Conservation (phyloP, 2,113 vertebrate species). For the Pachypanchax playfairii region DNA sequence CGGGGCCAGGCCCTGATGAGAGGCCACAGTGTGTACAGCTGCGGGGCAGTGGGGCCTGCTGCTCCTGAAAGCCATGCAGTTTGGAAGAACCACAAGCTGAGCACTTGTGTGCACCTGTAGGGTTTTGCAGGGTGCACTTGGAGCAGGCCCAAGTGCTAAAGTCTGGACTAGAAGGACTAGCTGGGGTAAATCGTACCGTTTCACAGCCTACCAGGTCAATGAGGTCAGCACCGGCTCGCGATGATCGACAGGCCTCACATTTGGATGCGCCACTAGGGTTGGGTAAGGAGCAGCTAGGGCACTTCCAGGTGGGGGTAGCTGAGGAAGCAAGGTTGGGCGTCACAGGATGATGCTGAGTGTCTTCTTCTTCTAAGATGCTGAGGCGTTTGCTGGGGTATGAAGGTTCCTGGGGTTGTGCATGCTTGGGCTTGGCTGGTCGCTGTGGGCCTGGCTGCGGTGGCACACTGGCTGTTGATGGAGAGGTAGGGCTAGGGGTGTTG, state of each 20-base stretch:
- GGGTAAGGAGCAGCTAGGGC: slow-evolving; percentile 81
- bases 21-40: slow-evolving; percentile 80
- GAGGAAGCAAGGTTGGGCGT: slow-evolving; percentile 45
- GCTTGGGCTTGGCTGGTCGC: slow-evolving; percentile 74
- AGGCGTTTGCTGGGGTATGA: slow-evolving; percentile 86
- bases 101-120: slow-evolving; percentile 86
- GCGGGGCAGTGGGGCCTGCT: slow-evolving; percentile 50
- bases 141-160: slow-evolving; percentile 95
- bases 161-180: slow-evolving; percentile 93
- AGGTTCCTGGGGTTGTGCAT: slow-evolving; percentile 75
- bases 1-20: slow-evolving; percentile 57
- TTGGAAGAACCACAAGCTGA: slow-evolving; percentile 91
- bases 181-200: slow-evolving; percentile 89
- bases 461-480: slow-evolving; percentile 64
- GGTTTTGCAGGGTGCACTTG: slow-evolving; percentile 93
- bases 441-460: slow-evolving; percentile 67
- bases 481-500: slow-evolving; percentile 72
- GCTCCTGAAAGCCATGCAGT: slow-evolving; percentile 95
- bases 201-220: slow-evolving; percentile 89
- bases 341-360: slow-evolving; percentile 52
- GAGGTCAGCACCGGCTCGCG: slow-evolving; percentile 78
- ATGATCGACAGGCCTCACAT: slow-evolving; percentile 82
- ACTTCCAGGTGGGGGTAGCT: slow-evolving; percentile 81
- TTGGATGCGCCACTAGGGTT: slow-evolving; percentile 59
- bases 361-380: slow-evolving; percentile 90